Evolutionary conservation across 2,888 invertebrate genomes (phyloP).

Genomic region (Apamea epomidion): DNA sequence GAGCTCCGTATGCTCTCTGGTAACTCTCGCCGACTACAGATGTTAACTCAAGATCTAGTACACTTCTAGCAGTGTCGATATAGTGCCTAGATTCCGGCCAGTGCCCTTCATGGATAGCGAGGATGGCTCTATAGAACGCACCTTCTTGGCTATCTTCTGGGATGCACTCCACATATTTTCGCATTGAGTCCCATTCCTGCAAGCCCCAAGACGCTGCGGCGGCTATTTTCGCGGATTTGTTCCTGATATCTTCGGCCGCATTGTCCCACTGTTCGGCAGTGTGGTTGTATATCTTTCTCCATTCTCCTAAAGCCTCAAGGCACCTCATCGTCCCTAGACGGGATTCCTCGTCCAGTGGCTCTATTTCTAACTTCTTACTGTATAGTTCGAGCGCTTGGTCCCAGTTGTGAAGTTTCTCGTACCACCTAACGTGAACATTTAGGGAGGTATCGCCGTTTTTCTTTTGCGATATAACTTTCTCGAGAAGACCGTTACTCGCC

Average conservation of each 20-base stretch:
- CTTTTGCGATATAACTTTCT: conserved; percentile 95
- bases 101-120: conserved; percentile 96
- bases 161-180: conserved; percentile 96
- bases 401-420: conserved; percentile 99
- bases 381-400: conserved; percentile 98
- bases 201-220: conserved; percentile 99
- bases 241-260: conserved; percentile 87
- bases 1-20: conserved; percentile 97
- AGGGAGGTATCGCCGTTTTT: conserved; percentile 91
- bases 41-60: conserved; percentile 98
- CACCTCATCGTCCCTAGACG: conserved; percentile 98
- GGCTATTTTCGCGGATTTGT: conserved; percentile 96
- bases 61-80: conserved; percentile 97
- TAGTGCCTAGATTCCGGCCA: conserved; percentile 93
- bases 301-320: conserved; percentile 98
- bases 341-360: conserved; percentile 93
- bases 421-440: conserved; percentile 95
- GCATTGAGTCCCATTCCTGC: conserved; percentile 98
- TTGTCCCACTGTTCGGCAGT: conserved; percentile 92
- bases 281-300: conserved; percentile 96
- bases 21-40: conserved; percentile 99
- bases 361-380: conserved; percentile 93
- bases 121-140: conserved; percentile 97
- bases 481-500: conserved; percentile 97
- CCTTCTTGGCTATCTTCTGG: conserved; percentile 98